A percentile compares a stretch with the other conserved stretches of the same genome.
phyloP scores from a whole-genome alignment of 2,888 invertebrate genomes.

The Habroteleia sp. region DNA sequence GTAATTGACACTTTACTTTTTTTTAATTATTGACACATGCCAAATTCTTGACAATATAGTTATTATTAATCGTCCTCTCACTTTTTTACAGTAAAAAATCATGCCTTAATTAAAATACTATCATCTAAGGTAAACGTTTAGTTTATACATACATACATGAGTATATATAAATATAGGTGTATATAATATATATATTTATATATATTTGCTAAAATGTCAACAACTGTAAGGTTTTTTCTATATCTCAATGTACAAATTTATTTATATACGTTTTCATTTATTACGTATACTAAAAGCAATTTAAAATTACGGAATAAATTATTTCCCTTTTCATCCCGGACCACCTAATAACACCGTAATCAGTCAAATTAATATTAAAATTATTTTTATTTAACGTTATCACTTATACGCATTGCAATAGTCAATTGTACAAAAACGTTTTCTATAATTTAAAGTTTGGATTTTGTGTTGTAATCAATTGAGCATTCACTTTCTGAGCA shows the following conservation, averaged over 20 bases:
- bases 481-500: slow-evolving; percentile 53
- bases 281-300: slow-evolving; percentile 42
- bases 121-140: slow-evolving; percentile 33
- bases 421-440: slow-evolving; percentile 57
- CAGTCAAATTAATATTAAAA: slow-evolving; percentile 22
- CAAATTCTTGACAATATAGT: slow-evolving; percentile 42
- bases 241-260: slow-evolving; percentile 32
- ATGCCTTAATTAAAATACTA: slow-evolving; percentile 38
- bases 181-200: slow-evolving; percentile 25
- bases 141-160: slow-evolving; percentile 52
- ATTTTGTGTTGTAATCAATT: slow-evolving; percentile 21
- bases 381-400: slow-evolving; percentile 30
- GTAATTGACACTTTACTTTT: slow-evolving; percentile 67
- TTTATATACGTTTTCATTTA: slow-evolving; percentile 30
- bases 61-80: slow-evolving; percentile 24
- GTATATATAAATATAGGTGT: slow-evolving; percentile 50
- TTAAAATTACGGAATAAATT: slow-evolving; percentile 22
- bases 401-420: slow-evolving; percentile 41
- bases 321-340: slow-evolving; percentile 72
- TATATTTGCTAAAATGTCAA: slow-evolving; percentile 60
- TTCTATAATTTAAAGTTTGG: slow-evolving; percentile 1
- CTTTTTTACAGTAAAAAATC: slow-evolving; percentile 43
- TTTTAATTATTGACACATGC: slow-evolving; percentile 39
- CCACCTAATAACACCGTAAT: slow-evolving; percentile 67
- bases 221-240: slow-evolving; percentile 59